Evolutionary conservation across 1,140 invertebrate species (phyloP).

Genomic region (Teleogryllus occipitalis): DNA sequence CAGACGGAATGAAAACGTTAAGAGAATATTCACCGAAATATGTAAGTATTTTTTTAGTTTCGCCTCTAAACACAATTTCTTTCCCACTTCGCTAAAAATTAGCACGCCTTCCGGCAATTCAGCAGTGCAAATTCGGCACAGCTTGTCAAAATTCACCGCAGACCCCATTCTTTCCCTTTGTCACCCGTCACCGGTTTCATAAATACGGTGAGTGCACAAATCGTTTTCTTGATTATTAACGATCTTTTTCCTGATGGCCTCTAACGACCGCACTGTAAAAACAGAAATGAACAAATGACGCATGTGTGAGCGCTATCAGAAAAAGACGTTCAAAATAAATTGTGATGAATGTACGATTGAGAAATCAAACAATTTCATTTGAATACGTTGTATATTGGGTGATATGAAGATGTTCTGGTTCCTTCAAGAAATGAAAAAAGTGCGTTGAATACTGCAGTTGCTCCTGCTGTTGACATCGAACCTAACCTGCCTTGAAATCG

Average conservation of each 20-base stretch:
- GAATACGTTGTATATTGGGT: too few relatives aligned
- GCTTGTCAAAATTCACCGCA: conserved; percentile 22
- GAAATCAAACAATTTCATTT: too few relatives aligned
- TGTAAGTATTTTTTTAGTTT: conserved; percentile 48
- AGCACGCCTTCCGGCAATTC: conserved; percentile 36
- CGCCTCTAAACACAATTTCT: conserved; percentile 40
- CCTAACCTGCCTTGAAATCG: too few relatives aligned
- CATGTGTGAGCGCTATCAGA: conserved; percentile 11
- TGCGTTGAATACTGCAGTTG: too few relatives aligned
- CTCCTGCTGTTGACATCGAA: too few relatives aligned
- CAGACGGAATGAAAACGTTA: not conserved
- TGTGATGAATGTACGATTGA: too few relatives aligned
- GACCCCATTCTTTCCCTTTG: conserved; percentile 22
- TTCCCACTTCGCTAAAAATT: conserved; percentile 45
- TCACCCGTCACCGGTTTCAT: conserved; percentile 18
- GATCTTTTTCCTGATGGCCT: conserved; percentile 25
- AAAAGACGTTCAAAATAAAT: conserved; percentile 13
- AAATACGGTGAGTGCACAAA: conserved; percentile 15
- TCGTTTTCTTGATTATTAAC: conserved; percentile 25
- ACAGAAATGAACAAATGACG: conserved; percentile 25
- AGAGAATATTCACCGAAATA: conserved; percentile 38
- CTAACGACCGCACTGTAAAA: conserved; percentile 24
- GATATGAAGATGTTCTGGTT: too few relatives aligned
- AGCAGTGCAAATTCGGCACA: conserved; percentile 45
- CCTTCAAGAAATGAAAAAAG: too few relatives aligned